These are phyloP conservation scores for Tupaia chinensis DNA, from an alignment of 2,113 vertebrate species.

Conservation along the genomic window DNA sequence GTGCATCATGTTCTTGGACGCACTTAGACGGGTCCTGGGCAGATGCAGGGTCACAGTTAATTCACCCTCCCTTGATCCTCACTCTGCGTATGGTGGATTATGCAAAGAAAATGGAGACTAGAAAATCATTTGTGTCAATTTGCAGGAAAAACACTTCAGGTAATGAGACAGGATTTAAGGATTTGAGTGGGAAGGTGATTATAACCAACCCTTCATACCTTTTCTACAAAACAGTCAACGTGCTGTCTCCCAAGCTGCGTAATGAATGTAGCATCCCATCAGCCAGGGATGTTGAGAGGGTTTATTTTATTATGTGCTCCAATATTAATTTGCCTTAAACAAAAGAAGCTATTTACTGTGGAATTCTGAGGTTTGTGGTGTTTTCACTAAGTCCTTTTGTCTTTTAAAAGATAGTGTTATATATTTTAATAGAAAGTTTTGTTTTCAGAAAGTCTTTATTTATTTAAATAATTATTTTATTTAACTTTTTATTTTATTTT, in stretches of 20 bases:
- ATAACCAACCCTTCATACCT: not conserved
- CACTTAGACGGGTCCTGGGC: not conserved
- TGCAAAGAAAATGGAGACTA: not conserved
- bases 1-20: not conserved
- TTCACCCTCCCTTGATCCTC: accelerated
- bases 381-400: slow-evolving; percentile 47
- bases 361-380: slow-evolving; percentile 46
- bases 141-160: not conserved
- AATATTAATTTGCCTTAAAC: slow-evolving; percentile 62
- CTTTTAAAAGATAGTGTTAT: slow-evolving; percentile 4
- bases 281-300: not conserved
- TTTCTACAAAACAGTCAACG: not conserved
- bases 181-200: not conserved
- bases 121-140: not conserved
- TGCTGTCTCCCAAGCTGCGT: accelerated
- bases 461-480: not conserved
- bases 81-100: accelerated
- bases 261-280: not conserved
- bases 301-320: slow-evolving; percentile 16
- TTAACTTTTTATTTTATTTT: not conserved
- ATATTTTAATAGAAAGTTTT: slow-evolving; percentile 40
- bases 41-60: accelerated
- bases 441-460: not conserved
- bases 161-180: not conserved
- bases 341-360: slow-evolving; percentile 35